phyloP scores from a whole-genome alignment of 1,140 invertebrate genomes.

The Trigoniulus corallinus region DNA sequence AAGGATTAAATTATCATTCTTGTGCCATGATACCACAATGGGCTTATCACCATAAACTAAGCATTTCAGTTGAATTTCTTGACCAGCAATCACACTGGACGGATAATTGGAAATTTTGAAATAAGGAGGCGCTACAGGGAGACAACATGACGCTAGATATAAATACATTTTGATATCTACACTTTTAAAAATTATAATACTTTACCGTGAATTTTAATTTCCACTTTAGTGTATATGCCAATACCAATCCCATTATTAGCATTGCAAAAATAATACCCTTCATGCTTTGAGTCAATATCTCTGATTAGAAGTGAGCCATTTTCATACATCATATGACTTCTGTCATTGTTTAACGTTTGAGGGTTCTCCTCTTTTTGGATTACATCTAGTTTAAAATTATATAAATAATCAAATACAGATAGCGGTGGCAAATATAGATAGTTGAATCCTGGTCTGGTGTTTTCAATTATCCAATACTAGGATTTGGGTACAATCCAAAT shows the following conservation, averaged over 20 bases:
- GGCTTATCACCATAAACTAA: neutral
- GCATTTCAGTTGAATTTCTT: neutral
- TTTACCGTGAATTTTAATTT: constrained; percentile 28
- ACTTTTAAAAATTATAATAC: constrained; percentile 8
- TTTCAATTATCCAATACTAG: too few species aligned
- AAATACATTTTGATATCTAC: too few species aligned
- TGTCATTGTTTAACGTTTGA: too few species aligned
- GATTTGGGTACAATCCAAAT: too few species aligned
- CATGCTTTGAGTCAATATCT: constrained; percentile 23
- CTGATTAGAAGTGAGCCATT: constrained; percentile 31
- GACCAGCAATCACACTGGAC: neutral
- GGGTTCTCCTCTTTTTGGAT: too few species aligned
- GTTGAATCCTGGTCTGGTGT: too few species aligned
- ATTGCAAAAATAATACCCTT: constrained; percentile 29
- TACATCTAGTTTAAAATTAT: too few species aligned
- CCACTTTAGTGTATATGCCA: constrained; percentile 27
- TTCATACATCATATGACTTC: neutral
- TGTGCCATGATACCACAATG: neutral
- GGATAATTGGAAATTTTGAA: neutral
- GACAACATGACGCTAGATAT: too few species aligned
- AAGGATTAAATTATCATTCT: neutral
- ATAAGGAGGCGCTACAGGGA: neutral
- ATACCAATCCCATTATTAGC: constrained; percentile 29
- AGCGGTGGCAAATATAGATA: too few species aligned
- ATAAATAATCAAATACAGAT: too few species aligned